These are phyloP conservation scores for Eilema caniola DNA, from an alignment of 2,888 invertebrate genomes.

Conservation along the genomic window DNA sequence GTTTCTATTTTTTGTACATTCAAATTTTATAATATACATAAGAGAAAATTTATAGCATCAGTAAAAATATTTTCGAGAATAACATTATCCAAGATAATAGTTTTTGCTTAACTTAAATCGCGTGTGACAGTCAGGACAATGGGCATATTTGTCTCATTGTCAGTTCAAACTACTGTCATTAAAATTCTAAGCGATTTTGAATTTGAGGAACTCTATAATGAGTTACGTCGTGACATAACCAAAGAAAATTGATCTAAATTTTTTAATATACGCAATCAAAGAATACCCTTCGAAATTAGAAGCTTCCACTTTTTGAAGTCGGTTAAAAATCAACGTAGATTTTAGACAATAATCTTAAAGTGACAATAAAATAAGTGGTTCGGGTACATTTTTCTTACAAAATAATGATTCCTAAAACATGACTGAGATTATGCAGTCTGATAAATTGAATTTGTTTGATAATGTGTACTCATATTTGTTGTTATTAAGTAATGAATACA, in stretches of 20 bases:
- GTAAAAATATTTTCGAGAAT: not conserved
- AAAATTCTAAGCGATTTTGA: not conserved
- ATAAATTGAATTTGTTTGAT: too few species aligned
- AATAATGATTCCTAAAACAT: too few species aligned
- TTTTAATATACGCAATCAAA: not conserved
- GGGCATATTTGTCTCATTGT: not conserved
- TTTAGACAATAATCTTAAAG: too few species aligned
- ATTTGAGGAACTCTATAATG: not conserved
- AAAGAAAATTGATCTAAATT: not conserved
- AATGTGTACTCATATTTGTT: too few species aligned
- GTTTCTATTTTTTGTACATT: too few species aligned
- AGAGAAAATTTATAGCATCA: not conserved
- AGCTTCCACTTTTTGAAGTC: too few species aligned
- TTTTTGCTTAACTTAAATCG: not conserved
- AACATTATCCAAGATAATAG: not conserved
- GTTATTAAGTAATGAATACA: too few species aligned
- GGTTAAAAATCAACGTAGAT: too few species aligned
- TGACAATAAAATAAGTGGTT: too few species aligned
- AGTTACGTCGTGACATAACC: not conserved
- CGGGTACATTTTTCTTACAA: too few species aligned
- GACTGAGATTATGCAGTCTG: too few species aligned
- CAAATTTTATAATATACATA: not conserved
- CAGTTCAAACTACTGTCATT: not conserved
- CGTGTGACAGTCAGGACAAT: conserved; percentile 5
- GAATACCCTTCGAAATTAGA: not conserved